phyloP scores from a whole-genome alignment of 2,888 invertebrate genomes.

The Catocala sponsa region DNA sequence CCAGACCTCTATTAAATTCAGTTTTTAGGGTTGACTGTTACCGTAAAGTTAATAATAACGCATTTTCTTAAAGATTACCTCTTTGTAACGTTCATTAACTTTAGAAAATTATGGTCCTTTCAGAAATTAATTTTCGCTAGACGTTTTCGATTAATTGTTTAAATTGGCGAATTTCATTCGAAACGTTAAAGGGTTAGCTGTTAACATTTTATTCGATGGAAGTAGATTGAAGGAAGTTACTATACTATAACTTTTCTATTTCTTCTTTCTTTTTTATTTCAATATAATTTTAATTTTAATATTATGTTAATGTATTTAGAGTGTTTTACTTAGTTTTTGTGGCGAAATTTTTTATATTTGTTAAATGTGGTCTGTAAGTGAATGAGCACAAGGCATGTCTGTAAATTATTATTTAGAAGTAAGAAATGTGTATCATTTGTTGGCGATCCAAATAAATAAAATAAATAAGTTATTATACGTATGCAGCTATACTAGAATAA shows the following conservation, averaged over 20 bases:
- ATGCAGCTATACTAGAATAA: background rate
- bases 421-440: no score
- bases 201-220: slow-evolving; percentile 20
- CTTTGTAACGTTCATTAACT: slow-evolving; percentile 62
- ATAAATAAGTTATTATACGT: background rate
- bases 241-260: no score
- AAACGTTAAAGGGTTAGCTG: slow-evolving; percentile 42
- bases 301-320: no score
- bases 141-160: slow-evolving; percentile 61
- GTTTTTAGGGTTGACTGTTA: slow-evolving; percentile 46
- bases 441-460: no score
- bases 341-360: no score
- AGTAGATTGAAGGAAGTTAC: slow-evolving; percentile 4
- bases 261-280: no score
- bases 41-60: slow-evolving; percentile 49
- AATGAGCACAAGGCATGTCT: no score
- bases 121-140: slow-evolving; percentile 60
- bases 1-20: slow-evolving; percentile 51
- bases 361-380: no score
- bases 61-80: slow-evolving; percentile 54
- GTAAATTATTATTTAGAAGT: no score
- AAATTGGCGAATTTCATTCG: slow-evolving; percentile 59
- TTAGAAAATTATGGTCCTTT: slow-evolving; percentile 55
- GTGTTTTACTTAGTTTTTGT: no score
- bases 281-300: no score